phyloP scores from a whole-genome alignment of 2,888 invertebrate genomes.

The Heliconius hortense region DNA sequence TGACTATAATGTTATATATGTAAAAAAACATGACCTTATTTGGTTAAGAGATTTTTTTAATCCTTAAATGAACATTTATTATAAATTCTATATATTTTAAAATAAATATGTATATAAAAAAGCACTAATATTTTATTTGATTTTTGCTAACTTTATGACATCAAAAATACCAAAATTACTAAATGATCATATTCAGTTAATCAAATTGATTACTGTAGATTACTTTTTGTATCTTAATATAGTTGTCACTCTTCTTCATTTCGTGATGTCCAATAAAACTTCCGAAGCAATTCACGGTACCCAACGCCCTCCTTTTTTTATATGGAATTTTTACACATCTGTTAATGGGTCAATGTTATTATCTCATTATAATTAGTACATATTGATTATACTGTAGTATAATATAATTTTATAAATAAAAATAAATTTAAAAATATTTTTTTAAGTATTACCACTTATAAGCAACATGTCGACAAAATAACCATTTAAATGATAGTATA shows the following conservation, averaged over 20 bases:
- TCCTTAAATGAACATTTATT: no score
- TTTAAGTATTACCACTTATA: neutral
- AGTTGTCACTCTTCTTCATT: neutral
- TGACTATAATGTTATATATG: neutral
- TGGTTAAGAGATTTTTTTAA: neutral
- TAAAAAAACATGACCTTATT: neutral
- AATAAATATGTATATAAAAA: neutral
- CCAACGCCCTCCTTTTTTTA: neutral
- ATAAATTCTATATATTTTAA: neutral
- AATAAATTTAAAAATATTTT: neutral
- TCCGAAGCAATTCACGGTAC: neutral
- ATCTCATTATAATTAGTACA: neutral
- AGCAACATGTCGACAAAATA: constrained; percentile 38
- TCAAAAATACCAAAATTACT: neutral
- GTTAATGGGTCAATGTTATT: neutral
- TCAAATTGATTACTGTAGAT: neutral
- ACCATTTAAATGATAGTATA: constrained; percentile 19
- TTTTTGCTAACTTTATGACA: neutral
- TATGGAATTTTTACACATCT: neutral
- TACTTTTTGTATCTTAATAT: neutral
- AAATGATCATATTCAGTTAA: neutral
- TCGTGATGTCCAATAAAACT: neutral
- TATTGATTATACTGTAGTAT: neutral
- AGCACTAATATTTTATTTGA: neutral
- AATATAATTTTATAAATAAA: neutral